Evolutionary conservation across 2,888 invertebrate genomes (phyloP), one percentile per base, ranked within the genome.

Genomic region (Dinocampus coccinellae): DNA sequence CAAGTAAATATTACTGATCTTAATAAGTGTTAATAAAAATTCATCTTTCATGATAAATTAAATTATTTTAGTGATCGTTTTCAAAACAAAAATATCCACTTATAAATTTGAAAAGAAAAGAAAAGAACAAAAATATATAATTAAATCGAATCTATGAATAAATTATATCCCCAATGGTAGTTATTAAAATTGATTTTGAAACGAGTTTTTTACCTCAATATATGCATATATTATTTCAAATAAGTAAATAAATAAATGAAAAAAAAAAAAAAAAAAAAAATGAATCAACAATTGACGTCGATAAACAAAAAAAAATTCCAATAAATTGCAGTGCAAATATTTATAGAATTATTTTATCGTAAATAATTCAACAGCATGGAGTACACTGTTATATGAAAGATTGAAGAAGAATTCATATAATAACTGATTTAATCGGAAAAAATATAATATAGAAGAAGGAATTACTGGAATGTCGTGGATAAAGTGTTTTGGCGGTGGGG

Each of bases 391-490:
- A 26, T 58, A n/a, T 9, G 33, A 26, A 11, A 65, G 36, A 53
- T 61, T 16, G 36, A 13, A 26, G 36, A 13, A 26, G 34, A 67
- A 58, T 57, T 16, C 42, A 39, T 42, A 42, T 66, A 53, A 66
- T 64, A 47, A 60, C 47, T 34, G 52, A 62, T 42, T 6, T 11
- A 70, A 62, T 73, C 47, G 64, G 39, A 52, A 26, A n/a, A 57
- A 26, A 68, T 73, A 76, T 73, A 29, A 57, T n/a, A 68, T 73
- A 76, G 73, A 75, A 70, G 29, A 33, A 61, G 42, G 75, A 78
- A 55, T n/a, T 29, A 20, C 55, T 67, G 82, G 80, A 81, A 87
- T 86, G 87, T 87, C 87, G 85, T 87, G 87, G 87, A 87, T 87
- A 81, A 87, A 85, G 83, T 87, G 87, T 79, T 81, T 87, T 77